Evolutionary conservation across 2,797 vertebrate species (phyloP), one percentile per base, ranked within the genome.

Genomic region (Gobio occitaniae): DNA sequence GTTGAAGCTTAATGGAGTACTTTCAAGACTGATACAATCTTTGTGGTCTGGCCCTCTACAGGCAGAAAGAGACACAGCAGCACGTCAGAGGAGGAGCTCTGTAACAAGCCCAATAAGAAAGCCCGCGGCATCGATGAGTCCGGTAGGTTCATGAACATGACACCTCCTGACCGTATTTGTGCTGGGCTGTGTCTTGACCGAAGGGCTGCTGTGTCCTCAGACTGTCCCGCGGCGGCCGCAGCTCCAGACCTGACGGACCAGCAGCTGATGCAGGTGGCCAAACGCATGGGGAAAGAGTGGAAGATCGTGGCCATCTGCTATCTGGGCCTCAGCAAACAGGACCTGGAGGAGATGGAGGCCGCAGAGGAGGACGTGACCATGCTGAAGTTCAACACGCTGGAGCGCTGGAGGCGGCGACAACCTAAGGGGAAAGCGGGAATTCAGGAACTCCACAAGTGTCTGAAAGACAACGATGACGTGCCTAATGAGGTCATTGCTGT

Each of bases 221-320:
- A 93, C 54, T 95, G 91, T 36, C 4, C 29, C 1, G 91, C 88
- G 78, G 0, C 61, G 0, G 84, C 12, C 10, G 78, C 1, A 13
- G n/a, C 38, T 19, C 2, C 50, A 6, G 80, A 91, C 15, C 82
- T 96, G 78, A 95, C 95, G 0, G 96, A 97, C 50, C 88, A 93
- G n/a, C 94, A 96, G 91, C 92, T 97, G 75, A 92, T 97, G 91
- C 82, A n/a, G 50, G 86, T 97, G 0, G 96, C 96, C 44, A 94
- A 91, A 88, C 87, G 84, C n/a, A 92, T 96, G 32, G 97, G 95
- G 19, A 94, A 92, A 84, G 94, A 95, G 84, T 96, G 97, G 96
- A 93, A 94, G 87, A 91, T 96, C 78, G 91, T 96, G 15, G 95
- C 94, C 86, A 95, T 97, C 82, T 80, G 86, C 59, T 94, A 89